Evolutionary conservation across 2,113 vertebrate genomes (phyloP), one percentile per base, ranked within the genome.

Genomic region (Chinchilla lanigera): DNA sequence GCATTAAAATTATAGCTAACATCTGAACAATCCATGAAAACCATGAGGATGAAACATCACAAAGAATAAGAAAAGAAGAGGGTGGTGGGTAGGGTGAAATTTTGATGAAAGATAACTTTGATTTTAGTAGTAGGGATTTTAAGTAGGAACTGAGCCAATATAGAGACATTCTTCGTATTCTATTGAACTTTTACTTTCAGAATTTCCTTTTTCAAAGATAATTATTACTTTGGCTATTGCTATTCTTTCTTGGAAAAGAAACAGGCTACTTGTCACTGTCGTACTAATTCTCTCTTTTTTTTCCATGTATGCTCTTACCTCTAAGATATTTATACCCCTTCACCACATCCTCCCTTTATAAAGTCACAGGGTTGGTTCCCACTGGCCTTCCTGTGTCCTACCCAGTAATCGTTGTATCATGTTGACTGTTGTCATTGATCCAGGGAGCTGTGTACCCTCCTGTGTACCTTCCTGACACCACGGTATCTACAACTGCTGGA

Each of bases 241-340:
- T 69, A 19, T 87, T 96, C 10, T 75, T 90, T 61, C 73, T 94
- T 92, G 60, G 61, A 97, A 92, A 90, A 73, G 17, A 97, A 86
- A 71, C 47, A 97, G 26, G 4, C 7, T 14, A 92, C 96, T 93
- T 85, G 28, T 98, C 61, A 41, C 11, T 96, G 52, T 56, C 56
- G n/a, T 20, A 47, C 35, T 90, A 94, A 94, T 97, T 97, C 92
- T 19, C 20, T 90, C 97, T 94, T 63, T 58, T 88, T 77, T 78
- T 33, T 17, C 16, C 7, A 7, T 52, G 92, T 71, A 41, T 97
- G 75, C 11, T 82, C 22, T 86, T 96, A 60, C 60, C 56, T 86
- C 83, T 26, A 28, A 96, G 86, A 60, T 96, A 95, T 97, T 97
- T 97, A 58, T 97, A 97, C 47, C 52, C 22, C 80, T 8, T 81